Percentiles rank a stretch among this genome's conserved stretches.
These are phyloP conservation scores for Antitype chi DNA, from an alignment of 2,888 invertebrate genomes.

Conservation along the genomic window DNA sequence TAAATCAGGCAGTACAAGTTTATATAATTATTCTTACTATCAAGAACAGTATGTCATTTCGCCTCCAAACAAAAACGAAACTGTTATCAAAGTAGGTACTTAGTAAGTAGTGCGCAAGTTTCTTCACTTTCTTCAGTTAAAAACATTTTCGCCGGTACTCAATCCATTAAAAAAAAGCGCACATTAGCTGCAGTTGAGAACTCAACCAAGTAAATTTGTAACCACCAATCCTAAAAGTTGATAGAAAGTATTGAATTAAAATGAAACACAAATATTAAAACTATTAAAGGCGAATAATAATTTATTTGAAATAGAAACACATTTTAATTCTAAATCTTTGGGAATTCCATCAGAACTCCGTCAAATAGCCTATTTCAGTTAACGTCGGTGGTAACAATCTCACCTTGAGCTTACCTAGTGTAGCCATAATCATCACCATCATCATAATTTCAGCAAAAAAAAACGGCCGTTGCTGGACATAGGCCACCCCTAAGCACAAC, in stretches of 20 bases:
- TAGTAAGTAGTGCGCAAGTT: slow-evolving; percentile 26
- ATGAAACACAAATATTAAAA: slow-evolving; percentile 9
- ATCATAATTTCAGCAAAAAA: too few relatives aligned
- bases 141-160: slow-evolving; percentile 28
- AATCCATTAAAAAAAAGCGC: slow-evolving; percentile 21
- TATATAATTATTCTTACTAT: neutral
- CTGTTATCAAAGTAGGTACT: slow-evolving; percentile 20
- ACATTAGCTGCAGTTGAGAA: too few relatives aligned
- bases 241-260: neutral
- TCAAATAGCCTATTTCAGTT: neutral
- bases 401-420: too few relatives aligned
- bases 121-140: neutral
- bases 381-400: too few relatives aligned
- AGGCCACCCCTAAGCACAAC: too few relatives aligned
- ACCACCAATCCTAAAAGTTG: neutral
- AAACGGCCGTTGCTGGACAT: too few relatives aligned
- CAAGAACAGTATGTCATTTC: slow-evolving; percentile 7
- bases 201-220: too few relatives aligned
- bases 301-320: neutral
- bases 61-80: slow-evolving; percentile 3
- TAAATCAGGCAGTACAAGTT: neutral
- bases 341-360: neutral
- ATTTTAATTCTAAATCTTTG: neutral
- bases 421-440: too few relatives aligned
- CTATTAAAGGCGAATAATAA: neutral